Percentiles rank a stretch among this genome's conserved stretches.
These are phyloP conservation scores for Mormoops blainvillei DNA, from an alignment of 2,113 vertebrate genomes.

Conservation along the genomic window DNA sequence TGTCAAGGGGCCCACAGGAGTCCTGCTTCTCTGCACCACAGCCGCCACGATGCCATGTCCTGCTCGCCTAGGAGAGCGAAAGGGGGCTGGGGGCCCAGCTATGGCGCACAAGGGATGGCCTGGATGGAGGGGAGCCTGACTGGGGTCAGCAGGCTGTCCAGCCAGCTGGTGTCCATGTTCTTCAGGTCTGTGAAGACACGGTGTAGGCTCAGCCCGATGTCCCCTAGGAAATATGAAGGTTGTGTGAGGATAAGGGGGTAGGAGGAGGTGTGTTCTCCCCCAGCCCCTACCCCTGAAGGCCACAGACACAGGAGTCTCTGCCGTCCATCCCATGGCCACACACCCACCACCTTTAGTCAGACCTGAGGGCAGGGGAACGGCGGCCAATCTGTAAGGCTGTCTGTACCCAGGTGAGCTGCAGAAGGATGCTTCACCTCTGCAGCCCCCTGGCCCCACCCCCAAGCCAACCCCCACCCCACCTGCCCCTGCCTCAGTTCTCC, in stretches of 20 bases:
- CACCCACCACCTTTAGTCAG: not conserved
- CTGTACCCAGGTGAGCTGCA: fast-evolving
- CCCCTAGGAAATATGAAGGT: constrained; percentile 55
- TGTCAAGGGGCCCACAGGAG: constrained; percentile 33
- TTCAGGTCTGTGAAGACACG: constrained; percentile 72
- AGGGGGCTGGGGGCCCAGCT: constrained; percentile 14
- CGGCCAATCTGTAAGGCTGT: not conserved
- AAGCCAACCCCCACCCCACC: fast-evolving
- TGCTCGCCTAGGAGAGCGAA: not conserved
- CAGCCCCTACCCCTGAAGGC: fast-evolving
- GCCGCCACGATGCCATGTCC: constrained; percentile 45
- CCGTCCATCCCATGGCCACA: not conserved
- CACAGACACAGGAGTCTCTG: not conserved
- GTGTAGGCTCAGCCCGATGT: constrained; percentile 60
- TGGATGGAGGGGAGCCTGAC: constrained; percentile 65
- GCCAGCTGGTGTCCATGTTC: constrained; percentile 70
- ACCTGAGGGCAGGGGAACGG: not conserved
- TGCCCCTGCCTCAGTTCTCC: not conserved
- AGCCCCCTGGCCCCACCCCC: not conserved
- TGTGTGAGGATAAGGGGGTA: not conserved
- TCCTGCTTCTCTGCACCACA: constrained; percentile 38
- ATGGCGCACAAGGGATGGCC: constrained; percentile 77
- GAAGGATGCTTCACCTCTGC: fast-evolving
- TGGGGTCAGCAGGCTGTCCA: constrained; percentile 65
- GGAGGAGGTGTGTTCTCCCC: not conserved